phyloP scores from a whole-genome alignment of 2,797 vertebrate genomes.

The Aulostomus chinensis region DNA sequence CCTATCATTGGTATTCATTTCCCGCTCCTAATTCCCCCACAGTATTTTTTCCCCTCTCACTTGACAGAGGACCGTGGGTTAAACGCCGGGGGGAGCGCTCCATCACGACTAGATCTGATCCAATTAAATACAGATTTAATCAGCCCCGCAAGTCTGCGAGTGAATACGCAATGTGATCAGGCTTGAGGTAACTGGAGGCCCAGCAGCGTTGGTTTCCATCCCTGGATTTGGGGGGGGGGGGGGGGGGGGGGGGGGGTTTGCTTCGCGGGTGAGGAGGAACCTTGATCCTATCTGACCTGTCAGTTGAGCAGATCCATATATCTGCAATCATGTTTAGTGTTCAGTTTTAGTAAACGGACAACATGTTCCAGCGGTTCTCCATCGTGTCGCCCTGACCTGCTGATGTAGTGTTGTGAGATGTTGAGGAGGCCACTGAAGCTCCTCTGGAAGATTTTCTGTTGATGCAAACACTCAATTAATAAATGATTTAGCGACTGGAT shows the following conservation, averaged over 20 bases:
- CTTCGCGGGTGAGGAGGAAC: conserved; percentile 25
- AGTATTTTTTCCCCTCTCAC: conserved; percentile 69
- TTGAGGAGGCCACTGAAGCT: conserved; percentile 35
- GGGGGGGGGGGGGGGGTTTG: conserved; percentile 24
- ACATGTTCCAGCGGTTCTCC: conserved; percentile 3
- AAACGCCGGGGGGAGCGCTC: conserved; percentile 78
- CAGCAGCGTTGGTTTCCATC: conserved; percentile 29
- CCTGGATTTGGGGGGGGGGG: conserved; percentile 19
- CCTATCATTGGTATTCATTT: conserved; percentile 81
- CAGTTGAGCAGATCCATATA: conserved; percentile 18
- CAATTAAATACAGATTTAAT: conserved; percentile 88
- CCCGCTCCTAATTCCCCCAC: conserved; percentile 70
- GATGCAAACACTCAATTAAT: conserved; percentile 68
- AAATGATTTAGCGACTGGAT: conserved; percentile 65
- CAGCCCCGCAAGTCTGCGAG: conserved; percentile 64
- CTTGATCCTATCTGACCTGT: conserved; percentile 44
- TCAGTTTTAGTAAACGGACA: conserved; percentile 12
- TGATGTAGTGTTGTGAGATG: conserved; percentile 46
- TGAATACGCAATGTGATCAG: conserved; percentile 73
- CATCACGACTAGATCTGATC: conserved; percentile 82
- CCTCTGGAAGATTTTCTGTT: conserved; percentile 50
- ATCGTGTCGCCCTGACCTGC: conserved; percentile 15
- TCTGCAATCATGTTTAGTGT: conserved; percentile 14
- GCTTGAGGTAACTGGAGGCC: conserved; percentile 48
- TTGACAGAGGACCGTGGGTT: conserved; percentile 81